Evolutionary conservation across 2,888 invertebrate species (phyloP), one percentile per base, ranked within the genome.

Genomic region (Spicauda simplicius): DNA sequence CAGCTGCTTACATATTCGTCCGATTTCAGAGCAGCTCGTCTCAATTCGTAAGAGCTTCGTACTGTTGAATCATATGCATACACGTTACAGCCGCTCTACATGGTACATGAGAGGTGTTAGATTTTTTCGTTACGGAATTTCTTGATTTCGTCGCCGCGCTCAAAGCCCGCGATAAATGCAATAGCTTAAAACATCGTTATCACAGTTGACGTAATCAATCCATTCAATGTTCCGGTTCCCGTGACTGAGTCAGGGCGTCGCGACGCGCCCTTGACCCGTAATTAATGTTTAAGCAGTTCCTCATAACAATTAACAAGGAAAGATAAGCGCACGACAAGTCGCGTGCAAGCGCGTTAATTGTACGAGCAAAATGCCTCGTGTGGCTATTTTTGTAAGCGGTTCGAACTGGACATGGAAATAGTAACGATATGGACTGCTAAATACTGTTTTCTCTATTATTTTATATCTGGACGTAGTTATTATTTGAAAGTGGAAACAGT

Each of bases 251-350:
- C n/a, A n/a, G n/a, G 45, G n/a, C 45, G 5, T n/a, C 5, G 45
- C n/a, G 25, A 41, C 5, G 45, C 45, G 45, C 0, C n/a, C 45
- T 45, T 45, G 45, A 45, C 45, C 45, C 45, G n/a, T n/a, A n/a
- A 45, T 45, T 41, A n/a, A 45, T n/a, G 45, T 45, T 45, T 45
- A 5, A 45, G 45, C n/a, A 45, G 45, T 45, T n/a, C 45, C 45
- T 45, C 45, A 45, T 45, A 45, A n/a, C n/a, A 2, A 14, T n/a
- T 45, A n/a, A 45, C 45, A 11, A 45, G 45, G 14, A 37, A 8
- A 37, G 37, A n/a, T 45, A 45, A 45, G 45, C 45, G 45, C 45
- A 45, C 45, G n/a, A 45, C 0, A 45, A 45, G 3, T 45, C 6
- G 45, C 45, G 45, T 45, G 45, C 45, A 45, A 45, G 45, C 45